Conservation (phyloP, 2,797 vertebrate genomes). For the Champsocephalus esox region DNA sequence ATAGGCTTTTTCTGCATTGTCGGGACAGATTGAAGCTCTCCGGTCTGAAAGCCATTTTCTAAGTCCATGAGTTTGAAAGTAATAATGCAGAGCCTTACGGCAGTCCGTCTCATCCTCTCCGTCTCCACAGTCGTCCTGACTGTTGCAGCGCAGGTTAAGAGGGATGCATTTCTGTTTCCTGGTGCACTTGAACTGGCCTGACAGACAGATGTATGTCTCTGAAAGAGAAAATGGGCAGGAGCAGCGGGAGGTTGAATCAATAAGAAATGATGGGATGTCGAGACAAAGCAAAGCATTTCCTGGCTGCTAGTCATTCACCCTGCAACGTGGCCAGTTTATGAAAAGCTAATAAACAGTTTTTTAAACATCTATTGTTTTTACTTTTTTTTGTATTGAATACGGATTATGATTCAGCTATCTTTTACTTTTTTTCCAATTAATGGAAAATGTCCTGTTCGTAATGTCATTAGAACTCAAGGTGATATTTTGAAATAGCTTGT, state of each 20-base stretch:
- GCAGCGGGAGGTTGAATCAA: conserved; percentile 10
- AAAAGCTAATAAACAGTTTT: neutral
- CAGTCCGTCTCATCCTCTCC: conserved; percentile 97
- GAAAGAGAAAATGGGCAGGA: conserved; percentile 24
- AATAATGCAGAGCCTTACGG: conserved; percentile 86
- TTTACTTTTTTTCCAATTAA: neutral
- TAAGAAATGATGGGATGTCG: neutral
- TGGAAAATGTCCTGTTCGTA: neutral
- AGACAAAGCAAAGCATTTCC: conserved; percentile 7
- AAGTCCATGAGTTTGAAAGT: conserved; percentile 30
- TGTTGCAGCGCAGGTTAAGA: conserved; percentile 93
- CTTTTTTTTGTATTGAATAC: neutral
- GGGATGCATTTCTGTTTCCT: conserved; percentile 93
- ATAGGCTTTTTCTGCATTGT: neutral
- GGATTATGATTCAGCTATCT: neutral
- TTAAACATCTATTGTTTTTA: neutral
- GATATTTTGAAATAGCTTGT: neutral
- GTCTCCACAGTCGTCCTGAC: conserved; percentile 97
- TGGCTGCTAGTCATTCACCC: neutral
- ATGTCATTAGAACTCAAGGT: neutral
- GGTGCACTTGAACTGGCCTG: conserved; percentile 97
- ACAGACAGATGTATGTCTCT: conserved; percentile 97
- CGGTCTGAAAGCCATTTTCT: conserved; percentile 21
- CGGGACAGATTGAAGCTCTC: neutral
- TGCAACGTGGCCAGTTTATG: neutral